These are phyloP conservation scores for Taenaris catops DNA, from an alignment of 2,888 invertebrate species.

Conservation along the genomic window DNA sequence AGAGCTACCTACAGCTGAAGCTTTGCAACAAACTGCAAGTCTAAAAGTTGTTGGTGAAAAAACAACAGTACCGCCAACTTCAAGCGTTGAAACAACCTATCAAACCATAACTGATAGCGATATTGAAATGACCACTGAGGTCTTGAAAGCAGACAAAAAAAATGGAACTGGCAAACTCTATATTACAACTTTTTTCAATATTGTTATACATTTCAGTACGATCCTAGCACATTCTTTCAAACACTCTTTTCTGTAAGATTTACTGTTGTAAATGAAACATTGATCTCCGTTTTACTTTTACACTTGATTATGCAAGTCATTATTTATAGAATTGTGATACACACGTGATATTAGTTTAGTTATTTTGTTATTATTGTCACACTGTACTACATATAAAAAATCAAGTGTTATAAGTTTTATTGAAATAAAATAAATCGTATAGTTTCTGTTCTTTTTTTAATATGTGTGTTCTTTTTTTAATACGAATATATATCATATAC, in stretches of 20 bases:
- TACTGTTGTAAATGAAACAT: slow-evolving; percentile 11
- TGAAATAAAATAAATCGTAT: slow-evolving; percentile 3
- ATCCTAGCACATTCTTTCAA: too few relatives aligned
- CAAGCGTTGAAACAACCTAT: slow-evolving; percentile 24
- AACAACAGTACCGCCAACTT: slow-evolving; percentile 30
- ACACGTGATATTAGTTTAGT: slow-evolving; percentile 21
- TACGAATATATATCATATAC: too few relatives aligned
- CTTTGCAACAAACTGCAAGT: slow-evolving; percentile 49
- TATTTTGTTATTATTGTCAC: slow-evolving; percentile 14
- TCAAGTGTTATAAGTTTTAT: slow-evolving; percentile 5
- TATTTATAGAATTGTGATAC: slow-evolving; percentile 20
- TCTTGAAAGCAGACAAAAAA: too few relatives aligned
- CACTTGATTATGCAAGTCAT: slow-evolving; percentile 14
- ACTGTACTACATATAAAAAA: slow-evolving; percentile 18
- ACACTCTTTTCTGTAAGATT: too few relatives aligned
- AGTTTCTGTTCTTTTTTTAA: too few relatives aligned
- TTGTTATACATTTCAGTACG: too few relatives aligned
- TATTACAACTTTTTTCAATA: too few relatives aligned
- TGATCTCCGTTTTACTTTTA: slow-evolving; percentile 21
- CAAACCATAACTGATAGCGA: slow-evolving; percentile 15
- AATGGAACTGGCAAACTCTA: too few relatives aligned
- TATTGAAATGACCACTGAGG: slow-evolving; percentile 13
- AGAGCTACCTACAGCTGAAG: slow-evolving; percentile 48
- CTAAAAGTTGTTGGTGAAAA: slow-evolving; percentile 32
- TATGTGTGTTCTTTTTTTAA: too few relatives aligned